phyloP scores from a whole-genome alignment of 2,113 vertebrate species.

The Mesoclemmys tuberculata region DNA sequence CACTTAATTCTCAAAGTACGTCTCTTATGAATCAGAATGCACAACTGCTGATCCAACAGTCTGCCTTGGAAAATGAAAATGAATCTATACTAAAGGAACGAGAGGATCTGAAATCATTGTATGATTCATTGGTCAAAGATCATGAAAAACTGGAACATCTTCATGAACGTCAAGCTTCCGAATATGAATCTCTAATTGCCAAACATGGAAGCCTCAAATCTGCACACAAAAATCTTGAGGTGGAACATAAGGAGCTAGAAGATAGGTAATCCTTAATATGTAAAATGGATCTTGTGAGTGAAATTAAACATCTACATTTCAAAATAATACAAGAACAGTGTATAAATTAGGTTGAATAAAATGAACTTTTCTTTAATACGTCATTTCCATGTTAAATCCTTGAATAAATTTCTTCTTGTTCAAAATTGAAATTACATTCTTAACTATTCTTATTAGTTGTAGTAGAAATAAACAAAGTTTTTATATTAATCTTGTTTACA shows the following conservation, averaged over 20 bases:
- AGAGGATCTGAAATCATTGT: constrained; percentile 90
- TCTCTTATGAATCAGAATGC: constrained; percentile 95
- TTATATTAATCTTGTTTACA: constrained; percentile 48
- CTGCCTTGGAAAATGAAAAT: constrained; percentile 89
- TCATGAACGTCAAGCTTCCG: constrained; percentile 92
- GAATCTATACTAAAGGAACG: constrained; percentile 88
- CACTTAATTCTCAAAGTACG: constrained; percentile 91
- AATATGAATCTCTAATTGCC: constrained; percentile 93
- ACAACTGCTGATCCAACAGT: constrained; percentile 92
- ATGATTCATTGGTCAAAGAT: constrained; percentile 92
- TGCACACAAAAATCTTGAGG: constrained; percentile 92
- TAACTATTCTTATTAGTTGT: neutral
- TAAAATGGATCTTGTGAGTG: neutral
- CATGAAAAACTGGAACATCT: constrained; percentile 95
- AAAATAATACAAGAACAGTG: neutral
- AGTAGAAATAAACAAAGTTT: neutral
- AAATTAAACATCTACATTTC: neutral
- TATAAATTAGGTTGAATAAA: neutral
- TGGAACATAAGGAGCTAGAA: constrained; percentile 94
- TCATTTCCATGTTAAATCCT: neutral
- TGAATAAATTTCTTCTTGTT: neutral
- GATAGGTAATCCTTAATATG: constrained; percentile 83
- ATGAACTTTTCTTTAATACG: neutral
- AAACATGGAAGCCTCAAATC: constrained; percentile 93
- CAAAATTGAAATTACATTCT: neutral